Evolutionary conservation across 2,888 invertebrate species (phyloP).

Genomic region (Phragmatobia fuliginosa): DNA sequence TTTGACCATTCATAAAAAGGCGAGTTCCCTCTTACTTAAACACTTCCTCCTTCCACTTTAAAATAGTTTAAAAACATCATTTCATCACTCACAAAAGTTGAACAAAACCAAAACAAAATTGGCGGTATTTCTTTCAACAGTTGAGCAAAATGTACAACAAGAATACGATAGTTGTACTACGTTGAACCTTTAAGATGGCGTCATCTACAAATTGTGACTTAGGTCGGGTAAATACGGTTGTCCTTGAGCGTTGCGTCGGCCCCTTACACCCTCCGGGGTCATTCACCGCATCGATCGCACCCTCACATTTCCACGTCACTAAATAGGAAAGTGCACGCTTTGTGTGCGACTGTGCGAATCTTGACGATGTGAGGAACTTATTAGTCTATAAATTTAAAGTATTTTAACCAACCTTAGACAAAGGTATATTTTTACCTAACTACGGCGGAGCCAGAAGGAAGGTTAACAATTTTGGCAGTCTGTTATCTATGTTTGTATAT

Average conservation of each 20-base stretch:
- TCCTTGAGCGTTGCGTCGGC: slow-evolving; percentile 52
- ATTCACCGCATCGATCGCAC: slow-evolving; percentile 62
- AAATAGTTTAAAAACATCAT: too few relatives aligned
- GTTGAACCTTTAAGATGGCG: neutral
- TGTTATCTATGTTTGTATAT: too few relatives aligned
- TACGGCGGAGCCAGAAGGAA: too few relatives aligned
- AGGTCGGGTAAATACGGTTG: slow-evolving; percentile 47
- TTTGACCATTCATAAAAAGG: too few relatives aligned
- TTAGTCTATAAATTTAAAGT: neutral
- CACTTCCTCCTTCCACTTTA: too few relatives aligned
- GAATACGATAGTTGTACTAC: neutral
- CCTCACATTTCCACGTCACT: slow-evolving; percentile 36
- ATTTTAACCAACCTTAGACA: neutral
- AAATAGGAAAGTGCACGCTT: slow-evolving; percentile 23
- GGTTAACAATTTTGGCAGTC: too few relatives aligned
- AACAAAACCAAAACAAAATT: neutral
- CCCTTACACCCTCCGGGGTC: slow-evolving; percentile 47
- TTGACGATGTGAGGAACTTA: neutral
- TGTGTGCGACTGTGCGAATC: slow-evolving; percentile 3
- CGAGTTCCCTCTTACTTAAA: neutral
- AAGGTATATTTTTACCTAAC: too few relatives aligned
- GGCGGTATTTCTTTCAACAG: neutral
- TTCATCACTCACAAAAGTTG: neutral
- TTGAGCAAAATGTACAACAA: neutral
- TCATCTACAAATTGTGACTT: neutral